Evolutionary conservation across 2,113 vertebrate species (phyloP), one percentile per base, ranked within the genome.

Genomic region (Heterotis niloticus): DNA sequence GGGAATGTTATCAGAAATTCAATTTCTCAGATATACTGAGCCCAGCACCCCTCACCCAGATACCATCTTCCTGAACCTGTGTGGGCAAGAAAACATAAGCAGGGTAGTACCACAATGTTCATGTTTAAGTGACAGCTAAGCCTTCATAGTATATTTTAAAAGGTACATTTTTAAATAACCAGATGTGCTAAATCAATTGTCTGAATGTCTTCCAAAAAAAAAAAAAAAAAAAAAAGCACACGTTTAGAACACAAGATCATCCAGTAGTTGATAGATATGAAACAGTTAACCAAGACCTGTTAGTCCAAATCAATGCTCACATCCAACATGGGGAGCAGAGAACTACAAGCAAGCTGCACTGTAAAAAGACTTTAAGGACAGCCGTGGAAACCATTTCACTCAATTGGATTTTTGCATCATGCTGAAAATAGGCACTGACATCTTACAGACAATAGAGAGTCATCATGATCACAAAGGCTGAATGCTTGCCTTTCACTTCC

Each of bases 361-460:
- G 28, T 16, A 75, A 70, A 78, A 80, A 5, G 59, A 20, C 74
- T 76, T 14, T 12, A 59, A 28, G n/a, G 29, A 69, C 13, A 14
- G 10, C 57, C 79, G 78, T 76, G 80, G 79, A 83, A 82, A 64
- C 82, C 10, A 80, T 77, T 62, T 67, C 34, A 68, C 59, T 57
- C 78, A 44, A 28, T 57, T 59, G 34, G 64, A 75, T 81, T 66
- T 81, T 34, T 70, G 69, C 80, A 72, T 80, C 66, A 81, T 57
- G 60, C 18, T 82, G 75, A 82, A 81, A 83, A 80, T 54, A 44
- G 68, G 29, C 73, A 76, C 17, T 34, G 66, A 77, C 70, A 80
- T 84, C 78, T 82, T 83, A 83, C 57, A 68, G 66, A 70, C 78
- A 82, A 82, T 34, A 70, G 34, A 83, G 67, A 77, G 28, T n/a